Evolutionary conservation across 2,888 invertebrate species (phyloP).

Genomic region (Chrysolina haemoptera): DNA sequence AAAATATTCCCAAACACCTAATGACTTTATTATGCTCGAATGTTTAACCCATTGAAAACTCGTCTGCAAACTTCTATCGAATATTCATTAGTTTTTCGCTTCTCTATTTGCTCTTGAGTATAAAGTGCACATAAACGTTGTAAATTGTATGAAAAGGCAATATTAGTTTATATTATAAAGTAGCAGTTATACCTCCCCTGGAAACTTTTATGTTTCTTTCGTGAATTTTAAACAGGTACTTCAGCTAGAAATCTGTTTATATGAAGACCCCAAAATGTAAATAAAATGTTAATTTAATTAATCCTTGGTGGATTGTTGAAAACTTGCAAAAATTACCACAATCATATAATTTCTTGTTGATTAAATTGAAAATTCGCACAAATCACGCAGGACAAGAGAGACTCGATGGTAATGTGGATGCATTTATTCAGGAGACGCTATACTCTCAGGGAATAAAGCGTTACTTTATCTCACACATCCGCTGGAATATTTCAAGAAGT

Average conservation of each 20-base stretch:
- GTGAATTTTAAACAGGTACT: conserved; percentile 47
- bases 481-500: too few species aligned
- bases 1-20: not conserved
- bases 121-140: conserved; percentile 29
- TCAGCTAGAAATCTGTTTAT: conserved; percentile 38
- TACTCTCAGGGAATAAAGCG: too few species aligned
- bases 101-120: conserved; percentile 8
- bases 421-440: too few species aligned
- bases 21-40: not conserved
- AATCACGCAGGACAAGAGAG: not conserved
- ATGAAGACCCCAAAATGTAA: conserved; percentile 52
- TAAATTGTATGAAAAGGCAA: conserved; percentile 38
- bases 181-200: conserved; percentile 31
- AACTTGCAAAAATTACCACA: conserved; percentile 39
- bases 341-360: conserved; percentile 32
- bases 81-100: conserved; percentile 10
- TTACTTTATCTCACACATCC: too few species aligned
- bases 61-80: not conserved
- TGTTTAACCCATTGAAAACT: not conserved
- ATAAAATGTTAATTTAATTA: conserved; percentile 61
- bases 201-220: conserved; percentile 44
- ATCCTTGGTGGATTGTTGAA: conserved; percentile 54
- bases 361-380: conserved; percentile 27
- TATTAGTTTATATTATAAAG: conserved; percentile 39
- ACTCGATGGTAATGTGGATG: not conserved